phyloP scores from a whole-genome alignment of 2,888 invertebrate species.

The Tiliacea aurago region DNA sequence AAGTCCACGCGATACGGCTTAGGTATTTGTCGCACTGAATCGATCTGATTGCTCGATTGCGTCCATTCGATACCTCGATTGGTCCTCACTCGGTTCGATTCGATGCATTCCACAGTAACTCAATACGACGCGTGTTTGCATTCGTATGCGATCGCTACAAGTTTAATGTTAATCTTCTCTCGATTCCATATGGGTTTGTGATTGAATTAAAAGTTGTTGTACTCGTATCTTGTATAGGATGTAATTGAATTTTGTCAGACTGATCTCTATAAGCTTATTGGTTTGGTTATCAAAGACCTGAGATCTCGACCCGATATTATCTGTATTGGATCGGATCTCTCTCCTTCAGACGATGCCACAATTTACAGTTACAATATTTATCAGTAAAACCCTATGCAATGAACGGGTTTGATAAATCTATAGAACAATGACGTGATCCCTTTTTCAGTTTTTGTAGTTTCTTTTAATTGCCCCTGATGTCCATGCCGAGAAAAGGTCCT shows the following conservation, averaged over 20 bases:
- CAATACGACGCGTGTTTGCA: slow-evolving; percentile 79
- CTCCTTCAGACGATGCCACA: too few species aligned
- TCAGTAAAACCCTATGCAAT: not conserved
- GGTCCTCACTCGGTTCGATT: slow-evolving; percentile 67
- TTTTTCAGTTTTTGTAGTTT: not conserved
- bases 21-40: slow-evolving; percentile 61
- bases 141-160: slow-evolving; percentile 74
- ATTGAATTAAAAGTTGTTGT: slow-evolving; percentile 51
- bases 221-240: slow-evolving; percentile 6
- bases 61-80: slow-evolving; percentile 78
- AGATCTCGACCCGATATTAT: not conserved
- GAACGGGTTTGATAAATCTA: not conserved
- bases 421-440: not conserved
- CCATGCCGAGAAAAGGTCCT: not conserved
- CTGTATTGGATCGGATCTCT: not conserved
- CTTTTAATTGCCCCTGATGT: not conserved
- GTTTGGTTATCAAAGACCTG: not conserved
- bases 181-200: slow-evolving; percentile 35
- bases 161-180: slow-evolving; percentile 64
- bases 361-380: not conserved
- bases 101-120: slow-evolving; percentile 71
- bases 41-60: slow-evolving; percentile 78
- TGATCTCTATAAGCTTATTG: not conserved
- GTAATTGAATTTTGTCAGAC: not conserved
- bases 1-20: slow-evolving; percentile 44